phyloP scores from a whole-genome alignment of 2,888 invertebrate species.

The Andrena fulva region DNA sequence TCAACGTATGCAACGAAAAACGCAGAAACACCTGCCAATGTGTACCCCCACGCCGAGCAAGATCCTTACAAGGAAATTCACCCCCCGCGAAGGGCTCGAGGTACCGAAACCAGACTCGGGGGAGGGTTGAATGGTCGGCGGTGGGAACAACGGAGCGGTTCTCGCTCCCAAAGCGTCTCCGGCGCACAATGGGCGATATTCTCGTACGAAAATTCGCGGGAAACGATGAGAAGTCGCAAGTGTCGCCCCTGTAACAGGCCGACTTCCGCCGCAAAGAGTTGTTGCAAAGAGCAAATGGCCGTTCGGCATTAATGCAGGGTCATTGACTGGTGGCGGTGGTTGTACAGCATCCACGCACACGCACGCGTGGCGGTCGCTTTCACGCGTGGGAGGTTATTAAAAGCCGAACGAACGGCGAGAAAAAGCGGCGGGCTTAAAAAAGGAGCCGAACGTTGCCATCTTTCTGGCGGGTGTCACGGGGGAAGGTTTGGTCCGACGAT shows the following conservation, averaged over 20 bases:
- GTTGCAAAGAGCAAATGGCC: conserved; percentile 70
- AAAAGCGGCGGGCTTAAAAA: conserved; percentile 71
- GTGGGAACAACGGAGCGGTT: neutral
- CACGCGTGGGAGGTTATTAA: conserved; percentile 78
- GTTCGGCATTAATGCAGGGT: conserved; percentile 78
- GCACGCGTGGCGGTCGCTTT: conserved; percentile 52
- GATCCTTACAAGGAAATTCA: neutral
- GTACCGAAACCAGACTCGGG: neutral
- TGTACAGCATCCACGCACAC: conserved; percentile 59
- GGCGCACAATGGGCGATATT: neutral
- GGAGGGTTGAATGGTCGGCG: neutral
- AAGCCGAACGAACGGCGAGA: conserved; percentile 73
- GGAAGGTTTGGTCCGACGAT: conserved; percentile 36
- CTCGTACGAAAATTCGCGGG: conserved; percentile 30
- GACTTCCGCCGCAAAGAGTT: conserved; percentile 59
- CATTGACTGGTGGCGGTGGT: conserved; percentile 80
- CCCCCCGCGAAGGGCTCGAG: neutral
- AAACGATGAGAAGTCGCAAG: conserved; percentile 16
- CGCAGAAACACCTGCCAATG: neutral
- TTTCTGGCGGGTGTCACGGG: conserved; percentile 63
- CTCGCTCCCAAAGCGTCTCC: neutral
- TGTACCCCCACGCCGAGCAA: neutral
- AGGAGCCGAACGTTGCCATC: conserved; percentile 63
- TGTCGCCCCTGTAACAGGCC: conserved; percentile 29
- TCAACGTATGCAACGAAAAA: neutral